Conservation (phyloP, 2,113 vertebrate genomes). For the Bolborhynchus lineola region DNA sequence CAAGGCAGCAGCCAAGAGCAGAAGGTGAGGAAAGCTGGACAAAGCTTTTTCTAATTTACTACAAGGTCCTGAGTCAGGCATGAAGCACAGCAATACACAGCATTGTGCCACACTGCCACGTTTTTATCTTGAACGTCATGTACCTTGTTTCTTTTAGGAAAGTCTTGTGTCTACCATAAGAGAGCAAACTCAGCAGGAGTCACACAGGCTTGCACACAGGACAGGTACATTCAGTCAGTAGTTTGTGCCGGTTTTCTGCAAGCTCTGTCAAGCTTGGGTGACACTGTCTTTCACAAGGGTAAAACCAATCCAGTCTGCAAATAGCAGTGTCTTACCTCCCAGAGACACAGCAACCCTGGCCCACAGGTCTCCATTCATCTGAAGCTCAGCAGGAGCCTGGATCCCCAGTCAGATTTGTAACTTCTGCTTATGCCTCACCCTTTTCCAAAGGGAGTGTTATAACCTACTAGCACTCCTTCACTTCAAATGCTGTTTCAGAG, state of each 20-base stretch:
- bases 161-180: background rate
- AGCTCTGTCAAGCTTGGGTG: background rate
- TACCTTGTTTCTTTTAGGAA: background rate
- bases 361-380: accelerated
- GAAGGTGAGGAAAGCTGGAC: background rate
- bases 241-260: background rate
- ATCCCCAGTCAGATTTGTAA: background rate
- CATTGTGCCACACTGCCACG: background rate
- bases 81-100: background rate
- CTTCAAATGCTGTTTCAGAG: background rate
- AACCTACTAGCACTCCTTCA: background rate
- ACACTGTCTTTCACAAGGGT: background rate
- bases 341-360: background rate
- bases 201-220: accelerated
- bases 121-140: background rate
- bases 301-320: background rate
- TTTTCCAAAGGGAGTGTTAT: background rate
- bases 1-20: background rate
- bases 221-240: accelerated
- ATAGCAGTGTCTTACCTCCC: background rate
- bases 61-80: background rate
- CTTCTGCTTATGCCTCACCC: background rate
- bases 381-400: background rate
- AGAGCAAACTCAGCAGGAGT: background rate
- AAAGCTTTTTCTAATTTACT: background rate